Evolutionary conservation across 2,888 invertebrate species (phyloP), one percentile per base, ranked within the genome.

Genomic region (Lepidocyrtoides sp.): DNA sequence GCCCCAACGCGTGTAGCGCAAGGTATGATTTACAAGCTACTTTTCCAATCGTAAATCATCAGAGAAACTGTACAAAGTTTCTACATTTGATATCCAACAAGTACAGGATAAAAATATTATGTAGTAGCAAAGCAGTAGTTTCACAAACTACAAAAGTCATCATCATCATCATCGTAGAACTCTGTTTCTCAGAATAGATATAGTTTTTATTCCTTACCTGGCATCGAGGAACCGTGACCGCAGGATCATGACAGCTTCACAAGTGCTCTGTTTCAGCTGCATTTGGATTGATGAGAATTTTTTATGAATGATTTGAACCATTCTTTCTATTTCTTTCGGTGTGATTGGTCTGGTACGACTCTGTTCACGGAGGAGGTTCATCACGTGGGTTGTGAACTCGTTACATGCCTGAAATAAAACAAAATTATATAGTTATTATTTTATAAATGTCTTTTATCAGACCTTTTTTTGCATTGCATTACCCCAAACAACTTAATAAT

Each of bases 371-470:
- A 99, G 96, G 94, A 99, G 96, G 96, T 99, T 99, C 98, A 99
- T 98, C 94, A 99, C 99, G 96, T 99, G 99, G n/a, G 99, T 99
- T 91, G 99, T 99, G 96, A 99, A 99, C 96, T 99, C 99, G 95
- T 98, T 99, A 96, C 99, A 99, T n/a, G 99, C 99, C 96, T 97
- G 95, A 63, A 92, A 92, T 75, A 57, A 83, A 69, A 83, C 75
- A 88, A 72, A 79, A 87, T 66, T 17, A 66, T 8, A 36, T 36
- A n/a, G n/a, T 75, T 20, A 75, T 75, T 75, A 75, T 23, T 75
- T 75, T n/a, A n/a, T n/a, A n/a, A n/a, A n/a, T n/a, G n/a, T n/a
- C n/a, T n/a, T n/a, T n/a, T n/a, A n/a, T n/a, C n/a, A n/a, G n/a
- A n/a, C n/a, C n/a, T n/a, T n/a, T n/a, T n/a, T n/a, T n/a, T n/a